Percentiles rank a stretch among this genome's conserved stretches.
These are phyloP conservation scores for Oceanites oceanicus DNA, from an alignment of 2,113 vertebrate genomes.

Conservation along the genomic window DNA sequence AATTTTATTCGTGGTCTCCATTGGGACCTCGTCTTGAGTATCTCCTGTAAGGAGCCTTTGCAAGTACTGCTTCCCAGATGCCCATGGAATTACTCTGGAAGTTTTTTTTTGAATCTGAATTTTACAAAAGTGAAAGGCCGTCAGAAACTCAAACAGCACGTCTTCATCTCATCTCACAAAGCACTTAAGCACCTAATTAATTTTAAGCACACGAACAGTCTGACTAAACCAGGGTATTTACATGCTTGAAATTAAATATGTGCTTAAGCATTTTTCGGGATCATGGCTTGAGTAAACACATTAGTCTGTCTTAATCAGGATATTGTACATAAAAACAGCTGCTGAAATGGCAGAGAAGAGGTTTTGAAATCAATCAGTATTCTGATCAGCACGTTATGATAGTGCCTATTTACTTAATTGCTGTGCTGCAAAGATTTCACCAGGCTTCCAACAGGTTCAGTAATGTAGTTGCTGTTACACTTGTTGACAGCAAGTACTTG, in stretches of 20 bases:
- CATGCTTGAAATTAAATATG: constrained; percentile 46
- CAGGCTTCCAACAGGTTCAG: background rate
- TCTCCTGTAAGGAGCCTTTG: background rate
- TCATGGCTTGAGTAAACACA: background rate
- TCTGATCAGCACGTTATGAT: background rate
- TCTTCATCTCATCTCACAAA: background rate
- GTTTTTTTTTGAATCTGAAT: background rate
- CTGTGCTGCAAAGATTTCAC: background rate
- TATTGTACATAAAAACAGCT: constrained; percentile 1
- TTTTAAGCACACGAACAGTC: background rate
- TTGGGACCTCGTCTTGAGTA: background rate
- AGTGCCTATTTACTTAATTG: background rate
- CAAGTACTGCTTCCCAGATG: background rate
- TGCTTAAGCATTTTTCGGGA: constrained; percentile 44
- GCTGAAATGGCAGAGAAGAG: background rate
- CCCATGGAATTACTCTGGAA: background rate
- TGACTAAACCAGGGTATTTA: background rate
- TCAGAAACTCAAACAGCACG: background rate
- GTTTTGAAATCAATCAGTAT: constrained; percentile 5
- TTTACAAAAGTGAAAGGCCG: background rate
- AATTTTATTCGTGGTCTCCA: background rate
- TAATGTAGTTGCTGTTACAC: background rate
- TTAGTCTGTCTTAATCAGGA: background rate
- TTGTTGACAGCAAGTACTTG: background rate
- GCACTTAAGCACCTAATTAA: constrained; percentile 34